Conservation (phyloP, 2,888 invertebrate genomes). For the Cartodere bifasciata region DNA sequence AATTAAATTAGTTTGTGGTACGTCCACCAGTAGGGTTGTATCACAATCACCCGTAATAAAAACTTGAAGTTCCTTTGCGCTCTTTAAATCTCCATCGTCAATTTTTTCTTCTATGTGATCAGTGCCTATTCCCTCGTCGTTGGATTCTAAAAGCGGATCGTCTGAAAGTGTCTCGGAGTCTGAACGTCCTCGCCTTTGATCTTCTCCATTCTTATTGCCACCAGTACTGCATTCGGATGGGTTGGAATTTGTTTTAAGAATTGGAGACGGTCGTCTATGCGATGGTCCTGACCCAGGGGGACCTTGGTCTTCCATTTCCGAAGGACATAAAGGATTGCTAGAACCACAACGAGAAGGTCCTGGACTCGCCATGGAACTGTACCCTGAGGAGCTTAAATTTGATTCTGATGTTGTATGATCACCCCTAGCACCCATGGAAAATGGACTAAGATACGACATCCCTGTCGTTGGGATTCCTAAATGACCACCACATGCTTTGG, state of each 20-base stretch:
- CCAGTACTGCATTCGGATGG: constrained; percentile 12
- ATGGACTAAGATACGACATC: constrained; percentile 68
- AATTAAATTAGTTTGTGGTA: too few species aligned
- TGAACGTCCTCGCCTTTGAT: constrained; percentile 47
- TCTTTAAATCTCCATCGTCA: constrained; percentile 53
- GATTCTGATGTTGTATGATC: constrained; percentile 72
- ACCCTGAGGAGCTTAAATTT: constrained; percentile 72
- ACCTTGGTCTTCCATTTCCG: constrained; percentile 62
- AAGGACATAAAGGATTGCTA: constrained; percentile 64
- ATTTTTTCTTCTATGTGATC: constrained; percentile 57
- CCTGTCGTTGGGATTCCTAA: constrained; percentile 35
- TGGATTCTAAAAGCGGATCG: constrained; percentile 56
- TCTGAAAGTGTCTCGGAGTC: constrained; percentile 66
- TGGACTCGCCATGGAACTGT: constrained; percentile 76
- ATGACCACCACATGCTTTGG: constrained; percentile 32
- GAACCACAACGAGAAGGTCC: constrained; percentile 73
- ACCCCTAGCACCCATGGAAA: constrained; percentile 57
- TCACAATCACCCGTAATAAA: constrained; percentile 35
- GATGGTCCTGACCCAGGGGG: constrained; percentile 38
- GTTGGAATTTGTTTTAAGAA: constrained; percentile 44
- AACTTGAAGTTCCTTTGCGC: constrained; percentile 49
- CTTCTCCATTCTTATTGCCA: constrained; percentile 27
- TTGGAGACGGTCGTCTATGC: constrained; percentile 43
- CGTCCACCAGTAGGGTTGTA: constrained; percentile 29
- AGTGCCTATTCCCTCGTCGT: constrained; percentile 67